Evolutionary conservation across 2,113 vertebrate species (phyloP).

Genomic region (Oryzias melastigma): DNA sequence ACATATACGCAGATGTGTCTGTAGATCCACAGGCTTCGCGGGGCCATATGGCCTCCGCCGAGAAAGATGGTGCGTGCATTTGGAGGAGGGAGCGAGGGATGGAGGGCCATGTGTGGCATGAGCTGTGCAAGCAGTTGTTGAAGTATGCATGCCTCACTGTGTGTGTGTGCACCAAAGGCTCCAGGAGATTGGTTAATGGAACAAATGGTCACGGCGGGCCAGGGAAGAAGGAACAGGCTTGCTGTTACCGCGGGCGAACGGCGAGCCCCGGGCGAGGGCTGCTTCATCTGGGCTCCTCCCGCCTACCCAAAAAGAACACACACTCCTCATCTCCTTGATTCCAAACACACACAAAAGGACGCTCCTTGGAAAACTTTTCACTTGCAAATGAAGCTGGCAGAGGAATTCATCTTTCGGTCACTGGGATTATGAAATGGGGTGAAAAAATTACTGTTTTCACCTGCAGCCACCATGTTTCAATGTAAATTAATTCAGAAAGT

Average conservation of each 20-base stretch:
- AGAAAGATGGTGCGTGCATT: constrained; percentile 97
- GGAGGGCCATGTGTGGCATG: constrained; percentile 89
- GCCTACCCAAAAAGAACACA: constrained; percentile 55
- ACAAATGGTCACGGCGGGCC: constrained; percentile 94
- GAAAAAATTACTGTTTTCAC: neutral
- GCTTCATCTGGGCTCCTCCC: constrained; percentile 85
- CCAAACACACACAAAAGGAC: constrained; percentile 66
- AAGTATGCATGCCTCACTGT: constrained; percentile 70
- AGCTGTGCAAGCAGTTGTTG: constrained; percentile 97
- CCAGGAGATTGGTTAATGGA: constrained; percentile 97
- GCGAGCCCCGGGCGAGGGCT: constrained; percentile 86
- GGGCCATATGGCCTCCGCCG: constrained; percentile 97
- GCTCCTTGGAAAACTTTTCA: constrained; percentile 78
- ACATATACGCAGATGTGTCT: constrained; percentile 98
- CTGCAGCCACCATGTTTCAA: too few species aligned
- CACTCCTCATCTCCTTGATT: constrained; percentile 15
- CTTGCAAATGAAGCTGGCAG: constrained; percentile 82
- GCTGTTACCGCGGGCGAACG: constrained; percentile 92
- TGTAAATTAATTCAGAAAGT: too few species aligned
- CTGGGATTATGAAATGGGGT: constrained; percentile 27
- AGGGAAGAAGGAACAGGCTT: constrained; percentile 91
- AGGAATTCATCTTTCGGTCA: constrained; percentile 32
- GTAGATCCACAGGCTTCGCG: constrained; percentile 98
- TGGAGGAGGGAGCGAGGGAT: constrained; percentile 84
- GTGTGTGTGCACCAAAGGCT: constrained; percentile 83